These are phyloP conservation scores for Brachionus rotundiformis DNA, from an alignment of 1,140 invertebrate genomes.

Conservation along the genomic window DNA sequence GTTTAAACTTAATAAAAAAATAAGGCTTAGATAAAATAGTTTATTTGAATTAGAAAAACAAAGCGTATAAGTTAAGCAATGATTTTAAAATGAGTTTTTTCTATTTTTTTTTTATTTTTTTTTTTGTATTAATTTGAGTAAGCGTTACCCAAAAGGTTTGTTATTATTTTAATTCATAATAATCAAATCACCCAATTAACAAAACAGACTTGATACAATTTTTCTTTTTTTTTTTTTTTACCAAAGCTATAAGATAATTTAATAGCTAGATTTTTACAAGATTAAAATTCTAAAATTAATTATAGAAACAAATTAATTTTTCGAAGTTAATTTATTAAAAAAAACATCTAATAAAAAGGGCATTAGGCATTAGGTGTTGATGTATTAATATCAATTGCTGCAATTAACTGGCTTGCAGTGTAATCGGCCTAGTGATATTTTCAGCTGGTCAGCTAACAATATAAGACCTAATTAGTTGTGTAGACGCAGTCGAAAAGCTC, in stretches of 20 bases:
- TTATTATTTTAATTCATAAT: neutral
- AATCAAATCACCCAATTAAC: neutral
- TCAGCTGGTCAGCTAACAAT: neutral
- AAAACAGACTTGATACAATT: neutral
- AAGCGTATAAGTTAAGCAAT: slow-evolving; percentile 30
- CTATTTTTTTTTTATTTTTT: too few species aligned
- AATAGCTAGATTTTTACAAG: too few species aligned
- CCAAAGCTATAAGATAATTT: too few species aligned
- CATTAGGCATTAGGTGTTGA: neutral
- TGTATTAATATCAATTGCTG: too few species aligned
- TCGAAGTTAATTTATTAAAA: too few species aligned
- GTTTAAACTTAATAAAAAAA: slow-evolving; percentile 11
- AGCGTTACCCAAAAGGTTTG: neutral
- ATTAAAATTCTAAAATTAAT: too few species aligned
- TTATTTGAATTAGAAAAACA: slow-evolving; percentile 6
- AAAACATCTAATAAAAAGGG: neutral
- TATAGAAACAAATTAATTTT: too few species aligned
- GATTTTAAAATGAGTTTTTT: neutral
- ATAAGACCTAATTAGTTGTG: neutral
- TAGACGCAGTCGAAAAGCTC: neutral
- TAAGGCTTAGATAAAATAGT: neutral
- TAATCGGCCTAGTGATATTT: neutral
- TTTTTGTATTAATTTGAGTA: neutral
- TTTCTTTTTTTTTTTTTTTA: neutral
- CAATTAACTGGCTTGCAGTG: too few species aligned